phyloP scores from a whole-genome alignment of 2,113 vertebrate genomes.

The Mormoops blainvillei region DNA sequence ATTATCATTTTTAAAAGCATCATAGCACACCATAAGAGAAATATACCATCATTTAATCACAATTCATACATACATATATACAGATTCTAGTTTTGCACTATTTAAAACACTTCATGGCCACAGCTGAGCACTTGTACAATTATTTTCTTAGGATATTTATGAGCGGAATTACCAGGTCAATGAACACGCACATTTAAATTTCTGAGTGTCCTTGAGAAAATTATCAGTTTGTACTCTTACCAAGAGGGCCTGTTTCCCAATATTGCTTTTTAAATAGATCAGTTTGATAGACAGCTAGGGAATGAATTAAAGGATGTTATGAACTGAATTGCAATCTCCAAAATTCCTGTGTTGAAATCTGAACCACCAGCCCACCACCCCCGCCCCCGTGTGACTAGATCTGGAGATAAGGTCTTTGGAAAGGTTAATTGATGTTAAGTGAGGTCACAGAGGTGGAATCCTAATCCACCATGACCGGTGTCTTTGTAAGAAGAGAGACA shows the following conservation, averaged over 20 bases:
- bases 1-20: neutral
- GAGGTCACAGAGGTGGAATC: neutral
- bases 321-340: neutral
- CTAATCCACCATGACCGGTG: neutral
- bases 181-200: neutral
- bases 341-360: neutral
- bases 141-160: neutral
- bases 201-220: neutral
- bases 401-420: neutral
- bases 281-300: neutral
- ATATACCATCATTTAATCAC: neutral
- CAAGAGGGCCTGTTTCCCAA: neutral
- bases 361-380: neutral
- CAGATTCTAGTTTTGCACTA: neutral
- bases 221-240: neutral
- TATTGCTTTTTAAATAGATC: neutral
- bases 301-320: neutral
- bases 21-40: neutral
- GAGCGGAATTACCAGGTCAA: neutral
- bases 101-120: neutral
- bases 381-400: no score
- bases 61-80: neutral
- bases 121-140: neutral
- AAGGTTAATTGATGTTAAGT: neutral
- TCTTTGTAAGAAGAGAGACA: neutral